A percentile compares a stretch with the other conserved stretches of the same genome.
These are phyloP conservation scores for Cynaeus angustus DNA, from an alignment of 2,888 invertebrate species.

Conservation along the genomic window DNA sequence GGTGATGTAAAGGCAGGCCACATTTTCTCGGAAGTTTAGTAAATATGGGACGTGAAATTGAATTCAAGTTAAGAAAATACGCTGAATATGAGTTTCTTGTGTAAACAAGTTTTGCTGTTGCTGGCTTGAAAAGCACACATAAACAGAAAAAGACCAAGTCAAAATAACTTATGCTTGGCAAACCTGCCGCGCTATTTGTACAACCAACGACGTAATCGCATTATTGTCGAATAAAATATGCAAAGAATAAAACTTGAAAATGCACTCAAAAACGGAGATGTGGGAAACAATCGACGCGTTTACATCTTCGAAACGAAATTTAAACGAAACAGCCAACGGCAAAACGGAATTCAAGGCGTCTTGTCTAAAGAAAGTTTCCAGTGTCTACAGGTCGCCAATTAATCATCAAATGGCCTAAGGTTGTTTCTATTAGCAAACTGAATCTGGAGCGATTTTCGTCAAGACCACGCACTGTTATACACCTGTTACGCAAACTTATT, in stretches of 20 bases:
- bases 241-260: not conserved
- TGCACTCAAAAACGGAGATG: not conserved
- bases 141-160: conserved; percentile 27
- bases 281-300: not conserved
- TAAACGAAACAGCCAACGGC: conserved; percentile 11
- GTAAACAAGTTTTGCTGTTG: conserved; percentile 48
- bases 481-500: not conserved
- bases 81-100: conserved; percentile 49
- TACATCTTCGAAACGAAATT: conserved; percentile 2
- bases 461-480: not conserved
- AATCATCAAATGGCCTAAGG: conserved; percentile 6
- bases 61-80: conserved; percentile 47
- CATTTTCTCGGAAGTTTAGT: conserved; percentile 43
- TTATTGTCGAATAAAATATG: conserved; percentile 25
- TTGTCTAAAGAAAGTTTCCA: not conserved
- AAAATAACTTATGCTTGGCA: conserved; percentile 30
- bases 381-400: conserved; percentile 10
- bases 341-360: conserved; percentile 7
- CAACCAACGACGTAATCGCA: conserved; percentile 29
- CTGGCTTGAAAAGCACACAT: conserved; percentile 29
- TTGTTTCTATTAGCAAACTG: not conserved
- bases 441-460: not conserved
- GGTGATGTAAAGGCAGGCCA: conserved; percentile 25
- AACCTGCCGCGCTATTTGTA: conserved; percentile 29
- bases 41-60: conserved; percentile 47